These are phyloP conservation scores for Acropora yongei DNA, from an alignment of 64 coral and sea anemone species.

Conservation along the genomic window DNA sequence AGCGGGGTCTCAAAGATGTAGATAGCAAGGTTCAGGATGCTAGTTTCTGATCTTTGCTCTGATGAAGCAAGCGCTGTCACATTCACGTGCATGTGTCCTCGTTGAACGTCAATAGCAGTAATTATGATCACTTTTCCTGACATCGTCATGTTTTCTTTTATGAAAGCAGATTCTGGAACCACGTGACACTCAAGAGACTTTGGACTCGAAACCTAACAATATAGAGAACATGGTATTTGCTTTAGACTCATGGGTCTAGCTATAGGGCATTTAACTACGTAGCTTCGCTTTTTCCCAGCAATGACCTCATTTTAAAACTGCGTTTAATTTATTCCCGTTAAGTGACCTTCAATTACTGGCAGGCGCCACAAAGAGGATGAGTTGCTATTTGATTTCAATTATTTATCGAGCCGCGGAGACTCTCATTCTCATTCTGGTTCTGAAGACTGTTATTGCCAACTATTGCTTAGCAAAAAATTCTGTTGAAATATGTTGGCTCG, in stretches of 20 bases:
- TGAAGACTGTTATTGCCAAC: too few relatives aligned
- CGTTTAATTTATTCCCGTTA: too few relatives aligned
- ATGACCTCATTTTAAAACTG: too few relatives aligned
- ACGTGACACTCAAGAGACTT: background rate
- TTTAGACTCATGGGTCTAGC: too few relatives aligned
- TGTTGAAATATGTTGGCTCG: too few relatives aligned
- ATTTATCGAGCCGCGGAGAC: too few relatives aligned
- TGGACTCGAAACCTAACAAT: background rate
- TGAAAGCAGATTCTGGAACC: background rate
- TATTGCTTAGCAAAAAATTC: too few relatives aligned
- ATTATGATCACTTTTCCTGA: background rate
- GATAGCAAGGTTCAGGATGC: conserved; percentile 17
- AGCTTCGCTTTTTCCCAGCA: too few relatives aligned
- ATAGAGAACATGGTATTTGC: background rate
- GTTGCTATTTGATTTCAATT: too few relatives aligned
- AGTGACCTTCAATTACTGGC: too few relatives aligned
- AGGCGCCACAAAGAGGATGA: too few relatives aligned
- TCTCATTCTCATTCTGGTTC: too few relatives aligned
- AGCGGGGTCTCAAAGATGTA: background rate
- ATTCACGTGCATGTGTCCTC: background rate
- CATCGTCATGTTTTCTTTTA: conserved; percentile 7
- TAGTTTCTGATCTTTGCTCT: background rate
- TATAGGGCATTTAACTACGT: background rate
- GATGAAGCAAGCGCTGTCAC: background rate
- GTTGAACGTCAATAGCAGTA: background rate